Conservation (phyloP, 2,797 vertebrate species). For the Taeniopygia guttata region DNA sequence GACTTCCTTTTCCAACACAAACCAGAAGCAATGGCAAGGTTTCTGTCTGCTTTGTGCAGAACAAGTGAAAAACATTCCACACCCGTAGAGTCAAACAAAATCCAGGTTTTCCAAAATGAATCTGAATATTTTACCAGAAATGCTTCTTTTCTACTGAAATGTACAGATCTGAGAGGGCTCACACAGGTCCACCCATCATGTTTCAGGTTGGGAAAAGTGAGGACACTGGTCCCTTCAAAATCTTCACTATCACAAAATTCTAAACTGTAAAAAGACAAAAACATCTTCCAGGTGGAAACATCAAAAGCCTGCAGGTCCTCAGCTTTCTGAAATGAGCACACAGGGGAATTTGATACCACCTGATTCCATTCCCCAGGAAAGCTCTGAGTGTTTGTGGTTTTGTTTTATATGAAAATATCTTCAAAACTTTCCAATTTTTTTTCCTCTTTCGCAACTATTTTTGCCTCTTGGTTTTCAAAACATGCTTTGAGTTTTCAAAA, state of each 20-base stretch:
- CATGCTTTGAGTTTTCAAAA: not conserved
- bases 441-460: not conserved
- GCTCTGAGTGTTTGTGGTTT: not conserved
- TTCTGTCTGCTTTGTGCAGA: constrained; percentile 2
- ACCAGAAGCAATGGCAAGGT: not conserved
- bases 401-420: not conserved
- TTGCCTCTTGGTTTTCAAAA: not conserved
- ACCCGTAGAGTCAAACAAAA: not conserved
- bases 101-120: not conserved
- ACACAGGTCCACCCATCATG: not conserved
- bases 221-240: not conserved
- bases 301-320: not conserved
- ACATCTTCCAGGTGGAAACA: not conserved
- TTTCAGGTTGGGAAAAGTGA: not conserved
- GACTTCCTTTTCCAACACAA: constrained; percentile 10
- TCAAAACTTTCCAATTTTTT: not conserved
- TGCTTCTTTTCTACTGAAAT: not conserved
- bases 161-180: not conserved
- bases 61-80: constrained; percentile 16
- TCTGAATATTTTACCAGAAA: not conserved
- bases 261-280: not conserved
- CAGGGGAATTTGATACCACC: not conserved
- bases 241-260: not conserved
- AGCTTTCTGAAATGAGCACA: not conserved
- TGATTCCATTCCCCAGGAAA: not conserved